Percentiles rank a stretch among this genome's conserved stretches.
These are phyloP conservation scores for Aphodius granarius DNA, from an alignment of 2,888 invertebrate genomes.

Conservation along the genomic window DNA sequence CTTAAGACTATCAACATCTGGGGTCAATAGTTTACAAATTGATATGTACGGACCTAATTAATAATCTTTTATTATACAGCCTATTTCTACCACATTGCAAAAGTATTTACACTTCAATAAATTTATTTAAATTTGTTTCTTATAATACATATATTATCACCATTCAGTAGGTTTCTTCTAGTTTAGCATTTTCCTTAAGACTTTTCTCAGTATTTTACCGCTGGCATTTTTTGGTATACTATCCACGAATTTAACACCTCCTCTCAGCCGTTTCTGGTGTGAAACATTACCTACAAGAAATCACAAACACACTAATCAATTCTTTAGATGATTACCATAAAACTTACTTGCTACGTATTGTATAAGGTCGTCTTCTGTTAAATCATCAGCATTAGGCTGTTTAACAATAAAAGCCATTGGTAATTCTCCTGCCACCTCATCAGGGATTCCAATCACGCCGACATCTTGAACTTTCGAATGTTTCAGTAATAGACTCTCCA, in stretches of 20 bases:
- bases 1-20: too few species aligned
- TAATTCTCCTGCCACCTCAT: constrained; percentile 73
- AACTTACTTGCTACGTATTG: constrained; percentile 53
- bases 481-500: constrained; percentile 76
- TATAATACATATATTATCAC: too few species aligned
- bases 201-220: constrained; percentile 57
- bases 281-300: constrained; percentile 59
- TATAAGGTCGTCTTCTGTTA: constrained; percentile 53
- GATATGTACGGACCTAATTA: too few species aligned
- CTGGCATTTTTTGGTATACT: constrained; percentile 56
- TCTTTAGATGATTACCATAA: not conserved
- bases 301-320: not conserved
- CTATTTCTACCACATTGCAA: too few species aligned
- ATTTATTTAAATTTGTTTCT: too few species aligned
- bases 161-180: not conserved
- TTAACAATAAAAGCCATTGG: constrained; percentile 76
- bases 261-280: constrained; percentile 72
- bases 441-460: constrained; percentile 80
- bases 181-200: constrained; percentile 38
- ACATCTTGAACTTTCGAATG: constrained; percentile 74
- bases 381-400: constrained; percentile 53
- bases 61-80: too few species aligned
- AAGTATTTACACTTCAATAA: too few species aligned
- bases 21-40: too few species aligned
- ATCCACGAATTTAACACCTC: constrained; percentile 59